Percentiles rank a stretch among this genome's conserved stretches.
Evolutionary conservation across 1,140 invertebrate genomes (phyloP).

Genomic region (Rhyacophila brunnea): DNA sequence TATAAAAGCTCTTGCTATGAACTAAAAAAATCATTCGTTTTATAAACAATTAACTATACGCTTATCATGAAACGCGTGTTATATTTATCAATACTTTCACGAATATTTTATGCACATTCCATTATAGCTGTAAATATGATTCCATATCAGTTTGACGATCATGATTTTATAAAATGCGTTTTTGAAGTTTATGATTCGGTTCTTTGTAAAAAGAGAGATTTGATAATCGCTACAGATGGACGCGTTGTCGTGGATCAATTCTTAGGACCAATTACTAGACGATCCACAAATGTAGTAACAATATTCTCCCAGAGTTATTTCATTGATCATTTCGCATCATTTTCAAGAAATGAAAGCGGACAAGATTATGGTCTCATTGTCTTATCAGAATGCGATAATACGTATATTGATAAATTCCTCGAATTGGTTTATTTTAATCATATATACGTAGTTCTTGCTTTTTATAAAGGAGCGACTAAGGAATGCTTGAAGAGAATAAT

Average conservation of each 20-base stretch:
- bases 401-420: slow-evolving; percentile 5
- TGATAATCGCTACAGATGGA: slow-evolving; percentile 5
- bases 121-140: no score
- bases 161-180: not conserved
- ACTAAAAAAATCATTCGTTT: no score
- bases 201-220: slow-evolving; percentile 8
- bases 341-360: not conserved
- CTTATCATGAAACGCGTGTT: no score
- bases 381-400: slow-evolving; percentile 2
- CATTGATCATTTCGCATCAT: slow-evolving; percentile 8
- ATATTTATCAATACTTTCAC: no score
- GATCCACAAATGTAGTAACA: not conserved
- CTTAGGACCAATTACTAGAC: not conserved
- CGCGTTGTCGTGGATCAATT: not conserved
- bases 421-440: not conserved
- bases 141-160: no score
- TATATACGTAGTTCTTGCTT: slow-evolving; percentile 3
- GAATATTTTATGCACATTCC: no score
- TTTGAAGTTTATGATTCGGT: slow-evolving; percentile 4
- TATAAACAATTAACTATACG: no score
- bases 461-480: slow-evolving; percentile 9
- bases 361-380: slow-evolving; percentile 9
- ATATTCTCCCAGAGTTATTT: slow-evolving; percentile 10
- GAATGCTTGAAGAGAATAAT: not conserved
- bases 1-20: no score